phyloP scores from a whole-genome alignment of 1,140 invertebrate species.

The Potamilus streckersoni region DNA sequence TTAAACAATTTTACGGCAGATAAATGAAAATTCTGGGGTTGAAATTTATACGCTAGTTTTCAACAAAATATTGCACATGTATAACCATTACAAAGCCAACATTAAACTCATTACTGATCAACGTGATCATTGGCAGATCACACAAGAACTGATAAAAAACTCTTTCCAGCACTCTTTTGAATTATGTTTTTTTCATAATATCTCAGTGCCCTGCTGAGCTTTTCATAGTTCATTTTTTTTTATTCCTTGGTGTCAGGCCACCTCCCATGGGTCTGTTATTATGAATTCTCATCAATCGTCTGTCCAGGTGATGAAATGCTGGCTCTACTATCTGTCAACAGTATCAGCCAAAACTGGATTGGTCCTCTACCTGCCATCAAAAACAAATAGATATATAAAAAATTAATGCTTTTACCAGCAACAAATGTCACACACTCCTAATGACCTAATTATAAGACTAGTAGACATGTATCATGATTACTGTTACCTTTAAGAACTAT shows the following conservation, averaged over 20 bases:
- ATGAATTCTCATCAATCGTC: constrained; percentile 99
- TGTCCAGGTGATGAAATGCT: constrained; percentile 97
- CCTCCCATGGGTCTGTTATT: constrained; percentile 96
- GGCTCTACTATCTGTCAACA: constrained; percentile 95
- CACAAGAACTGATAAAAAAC: constrained; percentile 97
- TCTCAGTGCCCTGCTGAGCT: constrained; percentile 92
- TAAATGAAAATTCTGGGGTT: no score
- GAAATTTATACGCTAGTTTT: no score
- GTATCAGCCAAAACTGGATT: constrained; percentile 87
- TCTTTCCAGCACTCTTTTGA: constrained; percentile 90
- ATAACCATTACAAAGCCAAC: no score
- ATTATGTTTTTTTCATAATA: constrained; percentile 99
- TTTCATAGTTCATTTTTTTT: constrained; percentile 99
- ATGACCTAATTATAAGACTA: no score
- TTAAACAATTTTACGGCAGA: no score
- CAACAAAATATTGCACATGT: no score
- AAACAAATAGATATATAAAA: neutral
- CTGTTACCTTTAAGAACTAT: no score
- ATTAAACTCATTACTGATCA: constrained; percentile 80
- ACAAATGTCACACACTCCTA: no score
- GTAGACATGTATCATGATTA: no score
- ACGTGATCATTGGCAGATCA: no score
- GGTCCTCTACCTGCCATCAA: constrained; percentile 63
- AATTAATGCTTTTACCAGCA: no score
- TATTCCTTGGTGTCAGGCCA: constrained; percentile 95